A percentile compares a stretch with the other conserved stretches of the same genome.
These are phyloP conservation scores for Guaruba guarouba DNA, from an alignment of 2,113 vertebrate genomes.

Conservation along the genomic window DNA sequence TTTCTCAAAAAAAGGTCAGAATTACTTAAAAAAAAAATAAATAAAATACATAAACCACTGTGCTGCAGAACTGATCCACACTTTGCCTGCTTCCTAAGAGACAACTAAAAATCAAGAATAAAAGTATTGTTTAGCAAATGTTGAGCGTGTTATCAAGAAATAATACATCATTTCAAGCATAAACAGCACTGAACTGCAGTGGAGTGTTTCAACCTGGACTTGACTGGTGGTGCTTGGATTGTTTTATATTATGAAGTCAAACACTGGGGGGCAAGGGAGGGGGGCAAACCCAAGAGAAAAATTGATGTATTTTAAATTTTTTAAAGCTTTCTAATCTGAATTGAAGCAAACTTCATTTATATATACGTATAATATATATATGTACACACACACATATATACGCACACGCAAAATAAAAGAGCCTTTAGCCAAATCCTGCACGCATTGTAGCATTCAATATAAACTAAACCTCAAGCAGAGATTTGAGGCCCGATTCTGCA, in stretches of 20 bases:
- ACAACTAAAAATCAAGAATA: neutral
- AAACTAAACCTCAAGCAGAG: neutral
- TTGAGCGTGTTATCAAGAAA: neutral
- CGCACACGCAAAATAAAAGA: neutral
- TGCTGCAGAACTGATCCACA: neutral
- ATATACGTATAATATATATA: too few relatives aligned
- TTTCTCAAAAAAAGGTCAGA: neutral
- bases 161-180: neutral
- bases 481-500: neutral
- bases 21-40: neutral
- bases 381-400: neutral
- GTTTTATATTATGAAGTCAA: neutral
- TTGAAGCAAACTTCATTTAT: neutral
- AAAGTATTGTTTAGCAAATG: neutral
- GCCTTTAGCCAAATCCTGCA: neutral
- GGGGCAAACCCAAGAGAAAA: neutral
- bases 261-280: neutral
- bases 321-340: neutral
- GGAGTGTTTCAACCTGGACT: neutral
- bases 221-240: neutral
- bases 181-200: neutral
- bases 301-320: neutral
- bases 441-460: neutral
- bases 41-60: neutral
- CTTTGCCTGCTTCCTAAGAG: neutral